Base-by-base conservation (phyloP, 35 echinoderm and acorn worm genomes). In the Stichopus chloronotus region DNA sequence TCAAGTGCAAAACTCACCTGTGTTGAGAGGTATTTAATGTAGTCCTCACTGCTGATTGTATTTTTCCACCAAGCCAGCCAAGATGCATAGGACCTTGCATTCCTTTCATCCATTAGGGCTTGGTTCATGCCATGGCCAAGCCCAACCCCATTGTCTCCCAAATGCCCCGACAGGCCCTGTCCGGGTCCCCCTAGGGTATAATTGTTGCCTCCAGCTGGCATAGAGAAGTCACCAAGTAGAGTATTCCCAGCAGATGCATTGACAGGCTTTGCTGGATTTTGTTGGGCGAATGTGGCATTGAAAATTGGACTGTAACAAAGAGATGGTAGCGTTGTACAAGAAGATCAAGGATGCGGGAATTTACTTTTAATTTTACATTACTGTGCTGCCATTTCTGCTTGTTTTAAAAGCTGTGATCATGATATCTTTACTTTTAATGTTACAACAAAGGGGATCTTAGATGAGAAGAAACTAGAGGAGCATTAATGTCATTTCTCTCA, bases 61-160 rank as follows among this genome's bases (percentile, higher is more conserved):
- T 91, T 94, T 74, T 98, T 98, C 97, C 97, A 98, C 95, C 95
- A 98, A 0, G 91, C 84, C 30, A 98, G 63, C 97, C 97, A 98
- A 8, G 97, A 98, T 52, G 91, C 91, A 91, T 98, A 98, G 25
- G 97, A 89, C 79, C 97, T 98, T 0, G 95, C 87, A 91, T 94
- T 98, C 78, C 95, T 94, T 56, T 98, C 94, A 79, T 98, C 97
- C 85, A 96, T 93, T 24, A 96, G 59, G 23, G 72, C 93, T 23
- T 81, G 91, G 21, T 87, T 84, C 25, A 87, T 56, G 65, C 79
- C 90, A 77, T 56, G 20, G 10, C 90, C 87, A 5, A 58, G 56
- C 52, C 91, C 58, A 0, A 54, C 76, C 52, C 91, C 58, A 0
- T 65, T 59, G 6, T 59, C 92, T 53, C 56, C 86, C 6, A 56